These are phyloP conservation scores for Trematomus loennbergii DNA, from an alignment of 2,113 vertebrate species.

Conservation along the genomic window DNA sequence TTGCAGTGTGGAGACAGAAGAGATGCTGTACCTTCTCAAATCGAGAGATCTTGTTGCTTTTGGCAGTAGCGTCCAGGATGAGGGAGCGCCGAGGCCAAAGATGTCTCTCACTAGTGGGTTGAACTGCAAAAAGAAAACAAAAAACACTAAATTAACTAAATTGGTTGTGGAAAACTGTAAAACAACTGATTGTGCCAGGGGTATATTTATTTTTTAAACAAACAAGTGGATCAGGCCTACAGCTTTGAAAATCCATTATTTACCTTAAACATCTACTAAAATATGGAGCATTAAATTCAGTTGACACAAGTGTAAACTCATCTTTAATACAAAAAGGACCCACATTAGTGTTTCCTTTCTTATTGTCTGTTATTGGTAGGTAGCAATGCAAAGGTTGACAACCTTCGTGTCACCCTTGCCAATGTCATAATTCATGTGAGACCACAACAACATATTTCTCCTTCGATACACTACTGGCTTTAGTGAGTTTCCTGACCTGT, in stretches of 20 bases:
- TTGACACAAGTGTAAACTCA: not conserved
- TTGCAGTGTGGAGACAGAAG: not conserved
- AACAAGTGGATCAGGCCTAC: not conserved
- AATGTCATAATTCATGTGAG: not conserved
- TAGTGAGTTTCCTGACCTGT: slow-evolving; percentile 81
- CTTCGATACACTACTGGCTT: not conserved
- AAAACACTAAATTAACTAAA: not conserved
- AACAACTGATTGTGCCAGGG: not conserved
- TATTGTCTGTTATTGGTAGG: too few species aligned
- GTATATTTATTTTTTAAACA: not conserved
- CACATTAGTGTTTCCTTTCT: too few species aligned
- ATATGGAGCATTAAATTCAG: not conserved
- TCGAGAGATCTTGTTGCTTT: slow-evolving; percentile 90
- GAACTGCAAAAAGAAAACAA: slow-evolving; percentile 80
- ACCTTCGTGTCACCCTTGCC: too few species aligned
- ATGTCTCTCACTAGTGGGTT: slow-evolving; percentile 94
- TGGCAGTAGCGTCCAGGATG: slow-evolving; percentile 88
- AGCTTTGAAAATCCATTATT: not conserved
- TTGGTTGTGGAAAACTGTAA: not conserved
- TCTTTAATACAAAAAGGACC: not conserved
- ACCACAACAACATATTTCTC: not conserved
- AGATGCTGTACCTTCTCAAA: slow-evolving; percentile 90
- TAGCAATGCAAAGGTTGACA: too few species aligned
- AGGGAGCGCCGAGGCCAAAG: slow-evolving; percentile 92
- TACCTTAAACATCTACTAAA: not conserved